Evolutionary conservation across 2,797 vertebrate species (phyloP).

Genomic region (Rhynchonycteris naso): DNA sequence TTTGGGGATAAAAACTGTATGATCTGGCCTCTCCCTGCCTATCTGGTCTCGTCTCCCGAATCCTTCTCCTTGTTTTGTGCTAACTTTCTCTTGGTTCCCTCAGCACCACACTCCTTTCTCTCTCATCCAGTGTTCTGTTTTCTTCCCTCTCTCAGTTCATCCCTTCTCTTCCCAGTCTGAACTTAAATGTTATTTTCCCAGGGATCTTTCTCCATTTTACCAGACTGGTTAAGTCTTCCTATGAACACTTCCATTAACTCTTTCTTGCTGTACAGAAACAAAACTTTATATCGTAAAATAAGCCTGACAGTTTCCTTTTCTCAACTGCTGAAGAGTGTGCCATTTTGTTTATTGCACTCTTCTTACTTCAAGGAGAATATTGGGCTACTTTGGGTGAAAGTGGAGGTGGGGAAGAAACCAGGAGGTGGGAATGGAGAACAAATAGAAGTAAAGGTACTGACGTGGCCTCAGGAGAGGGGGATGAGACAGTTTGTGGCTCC

Average conservation of each 20-base stretch:
- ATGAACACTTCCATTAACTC: not conserved
- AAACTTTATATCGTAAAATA: not conserved
- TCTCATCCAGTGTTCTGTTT: not conserved
- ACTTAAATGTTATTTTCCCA: not conserved
- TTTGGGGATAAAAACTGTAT: not conserved
- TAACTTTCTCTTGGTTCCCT: not conserved
- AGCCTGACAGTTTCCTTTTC: not conserved
- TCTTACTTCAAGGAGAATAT: not conserved
- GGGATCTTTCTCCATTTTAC: not conserved
- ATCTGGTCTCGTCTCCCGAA: accelerated
- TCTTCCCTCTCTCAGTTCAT: not conserved
- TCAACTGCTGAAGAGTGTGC: not conserved
- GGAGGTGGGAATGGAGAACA: not conserved
- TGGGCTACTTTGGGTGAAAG: not conserved
- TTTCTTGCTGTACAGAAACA: slow-evolving; percentile 3
- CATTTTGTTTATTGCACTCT: not conserved
- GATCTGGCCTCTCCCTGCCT: not conserved
- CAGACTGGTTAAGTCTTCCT: not conserved
- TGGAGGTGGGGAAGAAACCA: not conserved
- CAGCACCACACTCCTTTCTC: accelerated
- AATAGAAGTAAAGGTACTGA: not conserved
- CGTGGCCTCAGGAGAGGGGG: not conserved
- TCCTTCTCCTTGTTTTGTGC: not conserved
- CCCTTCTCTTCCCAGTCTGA: not conserved
- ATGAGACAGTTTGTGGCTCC: not conserved